These are phyloP conservation scores for Crocuta crocuta DNA, from an alignment of 2,113 vertebrate species.

Conservation along the genomic window DNA sequence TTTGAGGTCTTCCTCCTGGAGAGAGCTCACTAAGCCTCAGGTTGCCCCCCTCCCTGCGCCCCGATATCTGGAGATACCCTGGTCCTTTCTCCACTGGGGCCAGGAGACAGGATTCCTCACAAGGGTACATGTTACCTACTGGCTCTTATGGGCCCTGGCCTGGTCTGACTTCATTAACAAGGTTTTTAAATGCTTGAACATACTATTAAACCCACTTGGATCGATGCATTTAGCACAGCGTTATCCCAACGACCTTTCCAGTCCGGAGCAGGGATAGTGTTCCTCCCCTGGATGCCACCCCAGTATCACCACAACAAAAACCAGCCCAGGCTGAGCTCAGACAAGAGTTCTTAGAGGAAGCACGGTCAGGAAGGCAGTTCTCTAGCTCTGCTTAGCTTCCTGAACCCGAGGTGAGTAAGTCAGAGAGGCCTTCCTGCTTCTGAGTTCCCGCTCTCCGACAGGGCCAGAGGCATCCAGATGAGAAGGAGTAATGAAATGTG, in stretches of 20 bases:
- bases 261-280: not conserved
- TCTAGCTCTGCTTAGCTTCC: not conserved
- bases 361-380: not conserved
- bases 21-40: not conserved
- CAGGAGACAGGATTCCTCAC: not conserved
- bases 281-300: not conserved
- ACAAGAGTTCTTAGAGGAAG: not conserved
- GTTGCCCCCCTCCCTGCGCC: not conserved
- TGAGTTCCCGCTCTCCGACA: accelerated
- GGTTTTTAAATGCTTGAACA: not conserved
- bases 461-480: not conserved
- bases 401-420: not conserved
- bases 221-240: not conserved
- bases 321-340: not conserved
- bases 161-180: not conserved
- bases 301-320: not conserved
- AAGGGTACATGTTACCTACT: not conserved
- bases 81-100: not conserved
- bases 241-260: not conserved
- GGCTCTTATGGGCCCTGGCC: not conserved
- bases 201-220: not conserved
- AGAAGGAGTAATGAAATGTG: not conserved
- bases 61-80: not conserved
- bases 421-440: not conserved
- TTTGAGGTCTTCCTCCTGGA: not conserved